phyloP scores from a whole-genome alignment of 2,888 invertebrate species.

The Cosmopolites sordidus region DNA sequence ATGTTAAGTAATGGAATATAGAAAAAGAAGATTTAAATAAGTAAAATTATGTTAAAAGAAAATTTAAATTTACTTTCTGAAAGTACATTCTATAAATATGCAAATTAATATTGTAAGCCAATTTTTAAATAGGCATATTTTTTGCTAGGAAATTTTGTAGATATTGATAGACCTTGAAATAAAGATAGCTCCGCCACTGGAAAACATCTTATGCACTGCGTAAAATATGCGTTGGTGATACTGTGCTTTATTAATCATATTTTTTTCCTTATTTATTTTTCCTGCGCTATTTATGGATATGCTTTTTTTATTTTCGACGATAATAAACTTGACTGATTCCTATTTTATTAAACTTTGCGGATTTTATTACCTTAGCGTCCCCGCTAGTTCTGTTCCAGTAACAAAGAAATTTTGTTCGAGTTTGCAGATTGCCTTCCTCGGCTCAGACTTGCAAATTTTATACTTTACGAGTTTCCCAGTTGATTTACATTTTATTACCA shows the following conservation, averaged over 20 bases:
- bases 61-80: no score
- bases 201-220: conserved; percentile 14
- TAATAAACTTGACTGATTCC: conserved; percentile 20
- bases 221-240: conserved; percentile 17
- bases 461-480: conserved; percentile 18
- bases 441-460: conserved; percentile 17
- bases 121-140: no score
- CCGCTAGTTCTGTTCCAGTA: conserved; percentile 10
- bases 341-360: conserved; percentile 18
- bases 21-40: no score
- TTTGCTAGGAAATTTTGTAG: neutral
- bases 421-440: conserved; percentile 14
- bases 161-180: neutral
- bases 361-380: conserved; percentile 10
- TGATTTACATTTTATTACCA: conserved; percentile 21
- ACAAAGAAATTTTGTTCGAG: conserved; percentile 16
- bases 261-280: conserved; percentile 17
- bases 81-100: no score
- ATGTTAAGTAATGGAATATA: no score
- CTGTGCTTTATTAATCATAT: conserved; percentile 17
- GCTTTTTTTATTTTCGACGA: conserved; percentile 16
- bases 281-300: conserved; percentile 17
- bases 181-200: neutral
- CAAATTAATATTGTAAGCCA: no score
- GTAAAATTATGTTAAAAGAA: no score